Evolutionary conservation across 2,797 vertebrate genomes (phyloP).

Genomic region (Hydrocynus forskahlii): DNA sequence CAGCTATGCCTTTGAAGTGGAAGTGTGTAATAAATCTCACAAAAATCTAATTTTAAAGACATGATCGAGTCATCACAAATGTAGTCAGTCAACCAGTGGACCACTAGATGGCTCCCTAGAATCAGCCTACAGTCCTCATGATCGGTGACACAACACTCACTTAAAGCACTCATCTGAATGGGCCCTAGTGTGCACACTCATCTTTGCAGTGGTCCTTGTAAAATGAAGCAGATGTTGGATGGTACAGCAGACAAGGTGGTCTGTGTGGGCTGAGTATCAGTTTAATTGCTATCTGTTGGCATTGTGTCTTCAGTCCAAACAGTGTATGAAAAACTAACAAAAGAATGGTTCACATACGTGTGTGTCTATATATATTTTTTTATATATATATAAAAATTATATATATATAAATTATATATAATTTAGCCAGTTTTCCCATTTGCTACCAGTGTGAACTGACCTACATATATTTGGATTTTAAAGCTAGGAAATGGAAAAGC

Average conservation of each 20-base stretch:
- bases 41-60: background rate
- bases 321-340: background rate
- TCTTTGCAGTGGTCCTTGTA: background rate
- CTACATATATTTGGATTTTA: background rate
- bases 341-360: background rate
- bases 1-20: background rate
- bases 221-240: background rate
- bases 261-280: background rate
- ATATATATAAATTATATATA: too few species aligned
- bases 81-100: background rate
- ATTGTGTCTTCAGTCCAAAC: background rate
- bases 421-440: too few species aligned
- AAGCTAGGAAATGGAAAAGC: background rate
- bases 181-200: background rate
- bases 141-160: background rate
- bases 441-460: too few species aligned
- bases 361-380: too few species aligned
- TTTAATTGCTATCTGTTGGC: background rate
- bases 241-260: background rate
- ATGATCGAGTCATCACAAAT: background rate
- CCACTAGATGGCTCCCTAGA: conserved; percentile 23
- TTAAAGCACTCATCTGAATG: conserved; percentile 3
- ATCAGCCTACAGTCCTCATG: background rate
- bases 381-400: too few species aligned
- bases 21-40: background rate